Conservation (phyloP, 2,797 vertebrate genomes). For the Paedocypris micromegethes region DNA sequence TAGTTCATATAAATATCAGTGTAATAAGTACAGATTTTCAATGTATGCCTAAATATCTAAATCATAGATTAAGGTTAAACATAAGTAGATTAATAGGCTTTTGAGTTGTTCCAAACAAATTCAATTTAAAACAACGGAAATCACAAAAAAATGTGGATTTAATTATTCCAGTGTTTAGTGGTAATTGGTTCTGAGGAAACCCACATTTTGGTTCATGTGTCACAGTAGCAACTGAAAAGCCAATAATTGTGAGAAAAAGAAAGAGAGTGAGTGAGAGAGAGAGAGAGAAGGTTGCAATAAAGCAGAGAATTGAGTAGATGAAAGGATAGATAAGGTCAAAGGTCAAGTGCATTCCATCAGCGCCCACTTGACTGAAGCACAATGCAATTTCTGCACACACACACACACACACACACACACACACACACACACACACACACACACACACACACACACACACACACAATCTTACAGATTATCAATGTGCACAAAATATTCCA, state of each 20-base stretch:
- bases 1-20: no score
- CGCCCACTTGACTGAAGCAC: constrained; percentile 39
- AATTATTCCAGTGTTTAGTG: no score
- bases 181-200: no score
- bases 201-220: neutral
- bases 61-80: no score
- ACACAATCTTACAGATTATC: no score
- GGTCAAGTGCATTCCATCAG: constrained; percentile 47
- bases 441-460: neutral
- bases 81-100: no score
- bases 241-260: constrained; percentile 5
- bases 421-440: constrained; percentile 14
- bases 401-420: constrained; percentile 27
- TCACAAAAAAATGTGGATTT: no score
- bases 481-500: neutral
- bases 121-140: no score
- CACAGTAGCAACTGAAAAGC: neutral
- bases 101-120: no score
- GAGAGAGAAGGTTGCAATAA: constrained; percentile 35
- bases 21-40: no score
- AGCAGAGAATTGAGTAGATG: constrained; percentile 45
- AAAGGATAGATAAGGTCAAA: constrained; percentile 42
- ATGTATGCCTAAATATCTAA: no score
- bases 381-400: constrained; percentile 38
- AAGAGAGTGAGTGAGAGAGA: constrained; percentile 1